phyloP scores from a whole-genome alignment of 2,888 invertebrate genomes.

The Oscheius onirici region DNA sequence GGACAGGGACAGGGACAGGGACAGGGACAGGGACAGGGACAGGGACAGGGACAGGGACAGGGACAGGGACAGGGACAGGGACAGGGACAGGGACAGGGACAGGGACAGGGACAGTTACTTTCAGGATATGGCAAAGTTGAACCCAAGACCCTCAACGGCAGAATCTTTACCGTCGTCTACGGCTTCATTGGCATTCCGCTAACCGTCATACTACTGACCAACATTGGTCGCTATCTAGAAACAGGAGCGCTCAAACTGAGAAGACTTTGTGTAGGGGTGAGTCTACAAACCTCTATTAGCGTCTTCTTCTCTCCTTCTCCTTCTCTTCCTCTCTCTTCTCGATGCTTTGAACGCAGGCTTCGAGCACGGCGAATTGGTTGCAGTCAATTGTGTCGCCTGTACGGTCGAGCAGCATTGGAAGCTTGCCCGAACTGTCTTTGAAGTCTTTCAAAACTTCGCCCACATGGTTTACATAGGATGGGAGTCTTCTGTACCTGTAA shows the following conservation, averaged over 20 bases:
- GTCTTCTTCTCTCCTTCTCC: background rate
- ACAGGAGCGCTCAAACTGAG: slow-evolving; percentile 51
- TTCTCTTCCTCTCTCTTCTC: background rate
- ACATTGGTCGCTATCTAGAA: slow-evolving; percentile 67
- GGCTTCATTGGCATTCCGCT: slow-evolving; percentile 69
- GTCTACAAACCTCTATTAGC: background rate
- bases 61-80: background rate
- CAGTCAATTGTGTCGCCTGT: background rate
- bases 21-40: background rate
- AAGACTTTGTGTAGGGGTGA: slow-evolving; percentile 31
- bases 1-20: background rate
- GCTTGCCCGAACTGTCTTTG: too few species aligned
- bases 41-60: background rate
- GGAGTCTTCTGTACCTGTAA: too few species aligned
- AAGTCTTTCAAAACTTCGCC: too few species aligned
- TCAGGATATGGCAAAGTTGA: slow-evolving; percentile 70
- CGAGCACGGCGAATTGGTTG: background rate
- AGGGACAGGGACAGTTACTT: slow-evolving; percentile 27
- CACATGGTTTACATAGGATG: too few species aligned
- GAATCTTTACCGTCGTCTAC: slow-evolving; percentile 68
- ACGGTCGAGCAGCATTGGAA: too few species aligned
- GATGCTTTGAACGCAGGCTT: background rate
- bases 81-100: background rate
- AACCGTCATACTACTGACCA: slow-evolving; percentile 69
- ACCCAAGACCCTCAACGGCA: slow-evolving; percentile 63